phyloP scores from a whole-genome alignment of 2,888 invertebrate genomes.

The Calameuta filiformis region DNA sequence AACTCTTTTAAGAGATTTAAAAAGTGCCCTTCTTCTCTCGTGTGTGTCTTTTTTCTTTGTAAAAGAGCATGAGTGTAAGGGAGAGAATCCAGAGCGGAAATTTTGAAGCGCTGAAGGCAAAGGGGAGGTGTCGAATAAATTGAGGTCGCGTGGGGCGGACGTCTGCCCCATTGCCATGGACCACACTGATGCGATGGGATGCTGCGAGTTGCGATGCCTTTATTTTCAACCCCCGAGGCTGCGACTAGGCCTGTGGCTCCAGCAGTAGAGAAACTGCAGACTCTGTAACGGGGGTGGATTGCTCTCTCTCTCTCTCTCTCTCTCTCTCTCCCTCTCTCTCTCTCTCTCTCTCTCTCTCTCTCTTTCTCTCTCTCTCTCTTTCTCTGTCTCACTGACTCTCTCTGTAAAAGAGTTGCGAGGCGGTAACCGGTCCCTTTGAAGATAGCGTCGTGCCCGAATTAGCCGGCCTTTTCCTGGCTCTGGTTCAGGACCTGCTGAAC shows the following conservation, averaged over 20 bases:
- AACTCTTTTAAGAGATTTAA: conserved; percentile 54
- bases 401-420: conserved; percentile 6
- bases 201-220: conserved; percentile 2
- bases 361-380: background rate
- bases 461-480: background rate
- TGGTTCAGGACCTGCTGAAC: background rate
- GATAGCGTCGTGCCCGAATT: conserved; percentile 1
- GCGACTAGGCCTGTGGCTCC: background rate
- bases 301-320: conserved; percentile 7
- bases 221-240: conserved; percentile 36
- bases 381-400: background rate
- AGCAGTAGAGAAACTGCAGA: background rate
- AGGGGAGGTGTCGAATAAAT: conserved; percentile 66
- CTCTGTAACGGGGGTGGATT: background rate
- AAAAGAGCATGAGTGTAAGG: conserved; percentile 17
- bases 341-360: background rate
- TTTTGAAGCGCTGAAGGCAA: conserved; percentile 52
- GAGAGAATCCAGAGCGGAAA: conserved; percentile 44
- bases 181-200: conserved; percentile 44
- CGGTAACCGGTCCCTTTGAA: conserved; percentile 3
- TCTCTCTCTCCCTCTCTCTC: background rate
- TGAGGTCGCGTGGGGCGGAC: conserved; percentile 64
- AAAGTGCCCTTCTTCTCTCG: conserved; percentile 22
- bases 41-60: conserved; percentile 18
- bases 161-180: conserved; percentile 48